These are phyloP conservation scores for Camponotus vicinus DNA, from an alignment of 1,140 invertebrate genomes.

Conservation along the genomic window DNA sequence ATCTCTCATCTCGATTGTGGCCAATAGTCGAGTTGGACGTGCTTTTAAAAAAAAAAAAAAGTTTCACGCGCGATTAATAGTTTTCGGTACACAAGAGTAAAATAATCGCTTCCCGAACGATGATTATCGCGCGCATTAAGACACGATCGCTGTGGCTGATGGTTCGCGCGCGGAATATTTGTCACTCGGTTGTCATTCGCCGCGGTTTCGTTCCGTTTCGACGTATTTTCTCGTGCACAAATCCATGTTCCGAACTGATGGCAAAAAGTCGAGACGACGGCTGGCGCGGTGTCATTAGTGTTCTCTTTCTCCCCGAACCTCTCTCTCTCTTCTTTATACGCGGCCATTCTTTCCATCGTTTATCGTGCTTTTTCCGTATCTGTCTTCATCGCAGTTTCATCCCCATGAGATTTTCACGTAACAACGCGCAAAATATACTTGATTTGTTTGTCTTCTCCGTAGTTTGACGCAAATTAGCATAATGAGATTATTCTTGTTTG, in stretches of 20 bases:
- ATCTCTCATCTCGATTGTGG: too few species aligned
- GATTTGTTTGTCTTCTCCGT: too few species aligned
- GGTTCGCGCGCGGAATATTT: conserved; percentile 2
- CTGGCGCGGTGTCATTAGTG: conserved; percentile 80
- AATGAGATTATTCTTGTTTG: too few species aligned
- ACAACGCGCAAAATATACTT: conserved; percentile 4
- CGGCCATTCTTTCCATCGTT: conserved; percentile 49
- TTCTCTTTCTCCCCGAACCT: conserved; percentile 69
- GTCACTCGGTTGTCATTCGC: conserved; percentile 27
- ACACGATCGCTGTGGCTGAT: neutral
- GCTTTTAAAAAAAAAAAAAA: neutral
- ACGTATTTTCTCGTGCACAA: conserved; percentile 61
- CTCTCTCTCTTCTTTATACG: conserved; percentile 35
- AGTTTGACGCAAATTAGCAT: neutral
- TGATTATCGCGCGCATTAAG: conserved; percentile 30
- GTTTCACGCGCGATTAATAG: too few species aligned
- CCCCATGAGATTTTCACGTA: conserved; percentile 18
- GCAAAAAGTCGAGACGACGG: conserved; percentile 79
- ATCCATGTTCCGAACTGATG: conserved; percentile 59
- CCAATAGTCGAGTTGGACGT: neutral
- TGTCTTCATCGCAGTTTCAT: conserved; percentile 41
- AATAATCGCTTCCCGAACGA: too few species aligned
- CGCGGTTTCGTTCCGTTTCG: conserved; percentile 10
- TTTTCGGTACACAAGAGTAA: too few species aligned
- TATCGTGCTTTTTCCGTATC: conserved; percentile 57